phyloP scores from a whole-genome alignment of 2,888 invertebrate species.

The Opisthograptis luteolata region DNA sequence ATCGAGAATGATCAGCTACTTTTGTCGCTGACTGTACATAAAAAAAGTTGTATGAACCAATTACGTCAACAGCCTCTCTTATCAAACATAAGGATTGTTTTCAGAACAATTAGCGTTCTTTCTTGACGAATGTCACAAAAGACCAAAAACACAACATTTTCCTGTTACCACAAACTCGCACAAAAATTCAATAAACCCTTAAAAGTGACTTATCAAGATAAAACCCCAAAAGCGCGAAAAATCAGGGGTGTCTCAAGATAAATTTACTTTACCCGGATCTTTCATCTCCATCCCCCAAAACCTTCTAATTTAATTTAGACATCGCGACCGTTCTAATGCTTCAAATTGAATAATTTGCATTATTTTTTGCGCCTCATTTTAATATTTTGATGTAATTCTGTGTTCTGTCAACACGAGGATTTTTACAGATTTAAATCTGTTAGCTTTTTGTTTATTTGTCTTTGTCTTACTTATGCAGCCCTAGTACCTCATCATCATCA shows the following conservation, averaged over 20 bases:
- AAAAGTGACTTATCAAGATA: slow-evolving; percentile 3
- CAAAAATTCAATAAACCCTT: background rate
- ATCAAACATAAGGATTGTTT: too few species aligned
- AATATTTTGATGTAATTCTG: slow-evolving; percentile 24
- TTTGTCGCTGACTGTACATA: too few species aligned
- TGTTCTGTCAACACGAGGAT: slow-evolving; percentile 6
- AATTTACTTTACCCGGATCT: slow-evolving; percentile 15
- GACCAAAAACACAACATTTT: background rate
- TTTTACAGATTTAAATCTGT: background rate
- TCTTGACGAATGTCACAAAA: background rate
- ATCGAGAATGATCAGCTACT: too few species aligned
- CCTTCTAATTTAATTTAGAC: slow-evolving; percentile 22
- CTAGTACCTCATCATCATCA: too few species aligned
- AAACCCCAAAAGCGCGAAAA: slow-evolving; percentile 12
- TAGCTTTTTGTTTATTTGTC: background rate
- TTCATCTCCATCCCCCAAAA: background rate
- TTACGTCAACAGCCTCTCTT: too few species aligned
- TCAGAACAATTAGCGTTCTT: background rate
- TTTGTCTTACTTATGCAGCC: background rate
- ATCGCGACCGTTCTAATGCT: slow-evolving; percentile 17
- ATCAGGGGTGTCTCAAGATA: slow-evolving; percentile 11
- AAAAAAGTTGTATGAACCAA: too few species aligned
- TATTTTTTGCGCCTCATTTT: slow-evolving; percentile 19
- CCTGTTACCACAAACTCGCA: background rate
- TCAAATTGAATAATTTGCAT: slow-evolving; percentile 27